Percentiles rank a stretch among this genome's conserved stretches.
Conservation (phyloP, 2,113 vertebrate species). For the Andinoacara biseriatus region DNA sequence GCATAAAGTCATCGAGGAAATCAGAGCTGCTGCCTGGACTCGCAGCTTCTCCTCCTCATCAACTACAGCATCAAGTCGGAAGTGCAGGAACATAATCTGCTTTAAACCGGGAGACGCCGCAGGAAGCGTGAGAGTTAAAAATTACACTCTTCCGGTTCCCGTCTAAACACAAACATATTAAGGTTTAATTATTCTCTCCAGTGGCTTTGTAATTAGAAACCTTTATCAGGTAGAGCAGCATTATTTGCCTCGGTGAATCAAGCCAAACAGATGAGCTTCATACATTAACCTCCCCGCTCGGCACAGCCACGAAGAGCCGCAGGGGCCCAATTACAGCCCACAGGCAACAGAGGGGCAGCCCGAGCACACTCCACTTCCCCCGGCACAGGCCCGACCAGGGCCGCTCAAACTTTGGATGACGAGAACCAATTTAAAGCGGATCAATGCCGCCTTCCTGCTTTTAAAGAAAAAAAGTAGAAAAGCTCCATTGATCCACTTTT, state of each 20-base stretch:
- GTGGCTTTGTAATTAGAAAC: conserved; percentile 54
- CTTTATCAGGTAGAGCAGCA: conserved; percentile 42
- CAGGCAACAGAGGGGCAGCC: background rate
- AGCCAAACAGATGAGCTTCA: conserved; percentile 47
- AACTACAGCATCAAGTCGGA: background rate
- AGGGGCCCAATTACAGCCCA: conserved; percentile 1
- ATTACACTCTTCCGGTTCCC: background rate
- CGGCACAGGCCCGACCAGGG: background rate
- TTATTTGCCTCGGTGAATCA: conserved; percentile 37
- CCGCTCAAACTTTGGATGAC: background rate
- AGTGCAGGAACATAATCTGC: background rate
- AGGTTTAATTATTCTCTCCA: conserved; percentile 45
- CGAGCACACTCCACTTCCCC: background rate
- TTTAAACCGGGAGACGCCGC: background rate
- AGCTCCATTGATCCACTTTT: too few species aligned
- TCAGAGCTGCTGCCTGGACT: background rate
- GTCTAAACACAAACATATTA: conserved; percentile 19
- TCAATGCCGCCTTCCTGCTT: too few species aligned
- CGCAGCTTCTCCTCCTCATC: background rate
- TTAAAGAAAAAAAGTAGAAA: too few species aligned
- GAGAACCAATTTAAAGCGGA: background rate
- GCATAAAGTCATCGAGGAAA: conserved; percentile 30
- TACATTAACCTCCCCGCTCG: conserved; percentile 34
- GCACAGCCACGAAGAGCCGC: conserved; percentile 5
- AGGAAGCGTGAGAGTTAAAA: background rate